These are phyloP conservation scores for Drosophila ananassae DNA, from an alignment of 1,140 invertebrate genomes.

Conservation along the genomic window DNA sequence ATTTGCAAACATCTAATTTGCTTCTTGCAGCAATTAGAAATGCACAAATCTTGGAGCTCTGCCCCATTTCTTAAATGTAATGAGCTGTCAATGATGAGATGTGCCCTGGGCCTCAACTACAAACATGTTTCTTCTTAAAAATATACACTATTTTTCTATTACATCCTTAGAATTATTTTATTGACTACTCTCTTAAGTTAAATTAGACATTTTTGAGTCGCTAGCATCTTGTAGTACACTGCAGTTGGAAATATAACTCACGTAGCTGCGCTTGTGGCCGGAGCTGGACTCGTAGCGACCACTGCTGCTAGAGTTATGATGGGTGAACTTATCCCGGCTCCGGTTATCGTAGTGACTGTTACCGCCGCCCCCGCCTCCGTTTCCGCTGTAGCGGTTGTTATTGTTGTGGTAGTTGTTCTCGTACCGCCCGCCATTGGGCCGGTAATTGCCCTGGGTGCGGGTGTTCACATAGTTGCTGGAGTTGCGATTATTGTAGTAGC, in stretches of 20 bases:
- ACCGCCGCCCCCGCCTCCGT: slow-evolving; percentile 27
- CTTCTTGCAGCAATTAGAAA: neutral
- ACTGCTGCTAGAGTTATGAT: slow-evolving; percentile 65
- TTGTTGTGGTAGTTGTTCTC: slow-evolving; percentile 70
- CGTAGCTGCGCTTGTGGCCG: slow-evolving; percentile 74
- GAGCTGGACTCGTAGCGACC: slow-evolving; percentile 71
- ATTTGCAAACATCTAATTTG: neutral
- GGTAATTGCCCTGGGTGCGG: slow-evolving; percentile 70
- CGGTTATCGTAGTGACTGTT: slow-evolving; percentile 73
- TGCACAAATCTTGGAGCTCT: neutral
- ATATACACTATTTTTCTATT: too few species aligned
- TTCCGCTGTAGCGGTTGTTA: slow-evolving; percentile 55
- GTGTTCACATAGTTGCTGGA: slow-evolving; percentile 76
- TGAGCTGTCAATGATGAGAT: neutral
- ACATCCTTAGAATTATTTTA: too few species aligned
- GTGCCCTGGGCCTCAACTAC: too few species aligned
- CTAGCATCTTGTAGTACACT: too few species aligned
- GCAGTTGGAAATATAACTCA: slow-evolving; percentile 36
- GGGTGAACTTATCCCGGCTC: slow-evolving; percentile 67
- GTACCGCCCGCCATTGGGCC: slow-evolving; percentile 65
- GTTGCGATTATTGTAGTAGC: slow-evolving; percentile 74
- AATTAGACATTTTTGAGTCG: too few species aligned
- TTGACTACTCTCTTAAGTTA: too few species aligned
- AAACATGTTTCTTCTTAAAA: too few species aligned
- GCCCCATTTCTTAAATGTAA: neutral